phyloP scores from a whole-genome alignment of 2,888 invertebrate genomes.

The Pyralis farinalis region DNA sequence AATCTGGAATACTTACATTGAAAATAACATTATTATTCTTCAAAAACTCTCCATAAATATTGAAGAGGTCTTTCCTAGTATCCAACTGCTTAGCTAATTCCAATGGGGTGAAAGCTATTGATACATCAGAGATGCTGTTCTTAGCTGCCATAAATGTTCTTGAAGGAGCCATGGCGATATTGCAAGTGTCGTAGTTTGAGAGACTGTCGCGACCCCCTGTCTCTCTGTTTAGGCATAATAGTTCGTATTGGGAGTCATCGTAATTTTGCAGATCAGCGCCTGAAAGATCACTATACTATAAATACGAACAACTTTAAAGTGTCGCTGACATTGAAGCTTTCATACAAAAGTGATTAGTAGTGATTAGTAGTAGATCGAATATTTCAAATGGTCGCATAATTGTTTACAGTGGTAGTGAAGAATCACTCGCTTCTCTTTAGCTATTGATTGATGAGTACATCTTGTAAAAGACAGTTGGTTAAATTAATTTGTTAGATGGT shows the following conservation, averaged over 20 bases:
- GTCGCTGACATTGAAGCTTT: no score
- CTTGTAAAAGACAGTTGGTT: no score
- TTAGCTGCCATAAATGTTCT: constrained; percentile 73
- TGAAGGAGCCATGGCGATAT: constrained; percentile 83
- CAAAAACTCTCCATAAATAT: constrained; percentile 82
- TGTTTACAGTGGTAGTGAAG: no score
- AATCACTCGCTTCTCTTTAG: no score
- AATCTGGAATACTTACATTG: constrained; percentile 71
- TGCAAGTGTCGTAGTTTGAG: constrained; percentile 78
- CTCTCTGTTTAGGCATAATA: constrained; percentile 81
- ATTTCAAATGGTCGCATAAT: no score
- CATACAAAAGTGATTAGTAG: no score
- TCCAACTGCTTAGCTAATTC: constrained; percentile 79
- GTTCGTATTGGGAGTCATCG: constrained; percentile 78
- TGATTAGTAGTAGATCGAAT: no score
- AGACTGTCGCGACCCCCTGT: constrained; percentile 76
- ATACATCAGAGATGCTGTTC: constrained; percentile 76
- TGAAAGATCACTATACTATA: constrained; percentile 39
- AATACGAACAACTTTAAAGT: no score
- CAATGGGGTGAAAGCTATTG: constrained; percentile 83
- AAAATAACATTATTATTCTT: constrained; percentile 74
- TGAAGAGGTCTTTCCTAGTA: constrained; percentile 81
- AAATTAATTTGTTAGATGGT: no score
- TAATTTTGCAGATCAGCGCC: constrained; percentile 81
- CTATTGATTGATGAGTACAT: no score